Conservation (phyloP, 1,140 invertebrate genomes). For the Diabrotica undecimpunctata region DNA sequence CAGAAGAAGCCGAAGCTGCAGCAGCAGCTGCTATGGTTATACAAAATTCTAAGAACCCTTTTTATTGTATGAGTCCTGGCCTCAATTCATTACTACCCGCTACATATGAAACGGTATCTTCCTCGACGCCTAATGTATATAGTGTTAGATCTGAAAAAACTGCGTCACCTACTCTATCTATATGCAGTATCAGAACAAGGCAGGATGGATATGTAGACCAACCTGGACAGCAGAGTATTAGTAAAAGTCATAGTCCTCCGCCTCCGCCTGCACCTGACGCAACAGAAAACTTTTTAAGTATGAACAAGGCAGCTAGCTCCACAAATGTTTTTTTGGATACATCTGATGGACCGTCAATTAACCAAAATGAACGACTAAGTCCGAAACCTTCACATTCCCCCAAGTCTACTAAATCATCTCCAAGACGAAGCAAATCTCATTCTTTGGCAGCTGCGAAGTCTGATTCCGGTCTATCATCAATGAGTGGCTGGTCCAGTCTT, state of each 20-base stretch:
- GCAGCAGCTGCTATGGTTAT: conserved; percentile 29
- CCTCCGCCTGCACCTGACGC: conserved; percentile 76
- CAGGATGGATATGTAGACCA: conserved; percentile 56
- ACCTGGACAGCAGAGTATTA: conserved; percentile 45
- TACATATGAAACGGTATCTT: conserved; percentile 50
- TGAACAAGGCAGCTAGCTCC: conserved; percentile 28
- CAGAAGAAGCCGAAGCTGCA: conserved; percentile 49
- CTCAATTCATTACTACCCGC: conserved; percentile 51
- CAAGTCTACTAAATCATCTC: conserved; percentile 70
- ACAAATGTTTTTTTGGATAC: conserved; percentile 50
- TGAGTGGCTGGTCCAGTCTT: conserved; percentile 79
- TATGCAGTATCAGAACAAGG: conserved; percentile 61
- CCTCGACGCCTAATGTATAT: conserved; percentile 51
- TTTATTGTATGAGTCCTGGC: conserved; percentile 49
- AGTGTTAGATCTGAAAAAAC: conserved; percentile 52
- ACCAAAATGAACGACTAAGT: conserved; percentile 54
- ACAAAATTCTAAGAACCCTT: conserved; percentile 43
- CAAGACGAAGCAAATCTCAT: conserved; percentile 66
- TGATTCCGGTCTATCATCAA: conserved; percentile 79
- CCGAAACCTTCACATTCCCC: conserved; percentile 63
- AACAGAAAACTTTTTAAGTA: conserved; percentile 48
- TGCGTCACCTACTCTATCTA: conserved; percentile 59
- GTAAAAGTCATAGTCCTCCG: conserved; percentile 66
- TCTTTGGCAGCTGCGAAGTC: conserved; percentile 65
- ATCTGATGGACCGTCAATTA: conserved; percentile 43